These are phyloP conservation scores for Tetragonula clypearis DNA, from an alignment of 1,140 invertebrate genomes.

Conservation along the genomic window DNA sequence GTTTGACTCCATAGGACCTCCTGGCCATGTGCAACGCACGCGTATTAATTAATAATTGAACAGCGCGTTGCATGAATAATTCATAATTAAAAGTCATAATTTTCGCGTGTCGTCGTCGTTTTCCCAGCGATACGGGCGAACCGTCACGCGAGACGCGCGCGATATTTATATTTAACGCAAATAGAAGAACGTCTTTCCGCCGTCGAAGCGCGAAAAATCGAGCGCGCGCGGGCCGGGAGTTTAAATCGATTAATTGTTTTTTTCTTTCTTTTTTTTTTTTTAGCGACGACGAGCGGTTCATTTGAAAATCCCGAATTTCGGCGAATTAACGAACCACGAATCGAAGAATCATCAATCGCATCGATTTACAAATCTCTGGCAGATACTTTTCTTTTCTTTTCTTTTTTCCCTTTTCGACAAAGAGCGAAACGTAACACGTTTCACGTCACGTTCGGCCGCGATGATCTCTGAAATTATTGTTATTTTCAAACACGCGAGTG, in stretches of 20 bases:
- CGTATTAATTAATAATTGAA: constrained; percentile 47
- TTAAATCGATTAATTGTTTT: neutral
- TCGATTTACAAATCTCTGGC: no score
- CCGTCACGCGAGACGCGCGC: neutral
- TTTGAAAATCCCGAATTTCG: no score
- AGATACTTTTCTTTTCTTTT: no score
- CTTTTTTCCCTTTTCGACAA: no score
- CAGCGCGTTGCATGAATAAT: constrained; percentile 32
- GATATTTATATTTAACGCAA: neutral
- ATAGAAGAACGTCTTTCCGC: neutral
- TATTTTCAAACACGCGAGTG: neutral
- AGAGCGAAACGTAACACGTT: no score
- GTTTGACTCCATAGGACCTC: constrained; percentile 7
- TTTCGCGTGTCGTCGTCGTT: constrained; percentile 17
- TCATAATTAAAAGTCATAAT: constrained; percentile 39
- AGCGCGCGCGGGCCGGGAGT: no score
- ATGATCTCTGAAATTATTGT: neutral
- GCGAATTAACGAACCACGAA: no score
- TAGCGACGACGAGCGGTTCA: no score
- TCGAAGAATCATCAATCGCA: no score
- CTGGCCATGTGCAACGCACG: neutral
- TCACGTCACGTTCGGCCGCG: neutral
- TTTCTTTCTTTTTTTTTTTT: no score
- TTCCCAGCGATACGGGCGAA: neutral
- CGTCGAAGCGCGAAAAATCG: neutral